Conservation (phyloP, 1,140 invertebrate genomes). For the Triops longicaudatus region DNA sequence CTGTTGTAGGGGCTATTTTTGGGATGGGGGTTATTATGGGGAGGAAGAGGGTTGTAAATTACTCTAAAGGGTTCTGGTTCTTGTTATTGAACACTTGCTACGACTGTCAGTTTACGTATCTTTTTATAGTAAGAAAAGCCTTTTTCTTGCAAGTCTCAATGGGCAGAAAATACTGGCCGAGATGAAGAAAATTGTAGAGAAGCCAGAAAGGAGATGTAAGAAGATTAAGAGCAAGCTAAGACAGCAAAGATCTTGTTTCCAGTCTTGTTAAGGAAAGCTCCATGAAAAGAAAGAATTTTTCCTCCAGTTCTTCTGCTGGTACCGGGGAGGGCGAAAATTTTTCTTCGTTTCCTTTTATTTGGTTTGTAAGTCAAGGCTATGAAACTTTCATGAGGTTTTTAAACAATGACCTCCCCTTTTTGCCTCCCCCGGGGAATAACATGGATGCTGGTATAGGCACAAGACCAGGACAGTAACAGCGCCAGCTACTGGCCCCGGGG, state of each 20-base stretch:
- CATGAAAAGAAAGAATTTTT: neutral
- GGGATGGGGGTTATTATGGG: neutral
- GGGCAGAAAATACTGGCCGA: too few species aligned
- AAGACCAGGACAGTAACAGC: neutral
- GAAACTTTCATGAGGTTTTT: slow-evolving; percentile 1
- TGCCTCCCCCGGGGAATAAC: too few species aligned
- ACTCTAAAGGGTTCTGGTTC: neutral
- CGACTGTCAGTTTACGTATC: neutral
- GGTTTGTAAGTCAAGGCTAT: neutral
- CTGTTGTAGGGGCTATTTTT: neutral
- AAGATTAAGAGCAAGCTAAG: neutral
- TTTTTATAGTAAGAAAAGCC: neutral
- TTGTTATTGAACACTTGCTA: neutral
- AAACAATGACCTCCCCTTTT: neutral
- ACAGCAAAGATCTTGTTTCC: neutral
- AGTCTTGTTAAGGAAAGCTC: neutral
- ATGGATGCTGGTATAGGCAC: too few species aligned
- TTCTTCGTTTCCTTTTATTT: neutral
- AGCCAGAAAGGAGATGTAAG: neutral
- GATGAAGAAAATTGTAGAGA: too few species aligned
- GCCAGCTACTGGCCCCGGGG: neutral
- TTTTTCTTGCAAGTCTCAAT: neutral
- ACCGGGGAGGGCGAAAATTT: neutral
- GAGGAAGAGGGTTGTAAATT: neutral
- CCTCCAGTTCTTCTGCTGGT: neutral